phyloP scores from a whole-genome alignment of 2,797 vertebrate species.

The Lophius americanus region DNA sequence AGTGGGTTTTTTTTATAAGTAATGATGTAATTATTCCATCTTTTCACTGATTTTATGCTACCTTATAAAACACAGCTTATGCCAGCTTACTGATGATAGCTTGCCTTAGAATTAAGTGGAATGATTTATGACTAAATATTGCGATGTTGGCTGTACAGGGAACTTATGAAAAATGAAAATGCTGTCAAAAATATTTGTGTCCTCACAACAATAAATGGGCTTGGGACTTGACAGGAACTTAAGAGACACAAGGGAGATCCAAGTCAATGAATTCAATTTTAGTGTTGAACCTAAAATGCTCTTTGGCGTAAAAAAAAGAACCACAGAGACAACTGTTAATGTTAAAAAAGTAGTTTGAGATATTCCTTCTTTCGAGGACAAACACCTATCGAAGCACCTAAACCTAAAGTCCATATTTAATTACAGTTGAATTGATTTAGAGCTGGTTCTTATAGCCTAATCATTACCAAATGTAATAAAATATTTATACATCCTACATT shows the following conservation, averaged over 20 bases:
- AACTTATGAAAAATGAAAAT: no score
- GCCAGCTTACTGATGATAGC: slow-evolving; percentile 18
- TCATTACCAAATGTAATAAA: neutral
- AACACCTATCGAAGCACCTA: neutral
- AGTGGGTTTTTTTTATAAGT: slow-evolving; percentile 1
- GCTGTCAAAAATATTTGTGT: no score
- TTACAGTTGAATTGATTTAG: neutral
- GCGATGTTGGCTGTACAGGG: slow-evolving; percentile 33
- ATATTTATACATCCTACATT: neutral
- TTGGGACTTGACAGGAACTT: slow-evolving; percentile 19
- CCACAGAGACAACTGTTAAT: slow-evolving; percentile 25
- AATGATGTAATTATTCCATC: neutral
- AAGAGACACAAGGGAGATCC: slow-evolving; percentile 40
- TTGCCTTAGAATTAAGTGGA: slow-evolving; percentile 43
- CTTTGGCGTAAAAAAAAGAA: slow-evolving; percentile 28
- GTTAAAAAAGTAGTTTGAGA: slow-evolving; percentile 24
- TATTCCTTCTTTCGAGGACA: neutral
- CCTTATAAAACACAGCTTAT: slow-evolving; percentile 21
- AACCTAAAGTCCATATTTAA: slow-evolving; percentile 12
- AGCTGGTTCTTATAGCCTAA: neutral
- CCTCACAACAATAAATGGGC: no score
- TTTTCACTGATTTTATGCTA: slow-evolving; percentile 22
- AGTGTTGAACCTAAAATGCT: slow-evolving; percentile 41
- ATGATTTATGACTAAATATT: slow-evolving; percentile 58
- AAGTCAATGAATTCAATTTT: slow-evolving; percentile 49